Base-by-base conservation (phyloP, 2,113 vertebrate genomes). In the Syngnathus scovelli region DNA sequence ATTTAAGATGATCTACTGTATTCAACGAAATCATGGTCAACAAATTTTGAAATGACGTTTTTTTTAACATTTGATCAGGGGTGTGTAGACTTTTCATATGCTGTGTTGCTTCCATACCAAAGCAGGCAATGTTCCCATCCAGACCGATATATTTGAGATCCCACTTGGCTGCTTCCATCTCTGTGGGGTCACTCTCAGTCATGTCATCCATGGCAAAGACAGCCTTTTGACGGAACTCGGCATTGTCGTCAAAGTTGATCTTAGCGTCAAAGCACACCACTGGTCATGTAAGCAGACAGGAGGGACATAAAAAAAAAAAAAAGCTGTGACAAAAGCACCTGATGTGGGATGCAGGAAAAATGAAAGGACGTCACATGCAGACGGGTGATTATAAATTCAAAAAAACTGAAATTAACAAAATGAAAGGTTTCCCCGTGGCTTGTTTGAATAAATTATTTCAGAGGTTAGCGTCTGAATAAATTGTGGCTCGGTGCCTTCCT, bases 251-350 rank as follows among this genome's bases (percentile, higher is more conserved):
- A 68, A 99, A 99, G 92, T 95, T 99, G 90, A 99, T 99, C 88
- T 99, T 99, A 70, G 97, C 97, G 86, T 99, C 97, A 77, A 99
- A 99, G 87, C 96, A 99, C 77, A 99, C 95, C 85, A 99, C 97
- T 99, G 72, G 51, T 23, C 9, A 41, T 27, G 41, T 33, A 33
- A 33, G 6, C 21, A 43, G 37, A 69, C 41, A 11, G 66, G 9
- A 27, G 6, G 9, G 55, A 66, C 41, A 70, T 38, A 23, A 23
- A 23, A 23, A 23, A 23, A n/a, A 18, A 52, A 21, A 43, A 23
- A 43, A 27, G 61, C 27, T 3, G 27, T 33, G 27, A 33, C 27
- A 33, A 3, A 33, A 33, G 27, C 27, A 33, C 27, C 27, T 33
- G 27, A 33, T 33, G 27, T 33, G 27, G 27, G 27, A 33, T 3